Evolutionary conservation across 2,797 vertebrate species (phyloP).

Genomic region (Ataeniobius toweri): DNA sequence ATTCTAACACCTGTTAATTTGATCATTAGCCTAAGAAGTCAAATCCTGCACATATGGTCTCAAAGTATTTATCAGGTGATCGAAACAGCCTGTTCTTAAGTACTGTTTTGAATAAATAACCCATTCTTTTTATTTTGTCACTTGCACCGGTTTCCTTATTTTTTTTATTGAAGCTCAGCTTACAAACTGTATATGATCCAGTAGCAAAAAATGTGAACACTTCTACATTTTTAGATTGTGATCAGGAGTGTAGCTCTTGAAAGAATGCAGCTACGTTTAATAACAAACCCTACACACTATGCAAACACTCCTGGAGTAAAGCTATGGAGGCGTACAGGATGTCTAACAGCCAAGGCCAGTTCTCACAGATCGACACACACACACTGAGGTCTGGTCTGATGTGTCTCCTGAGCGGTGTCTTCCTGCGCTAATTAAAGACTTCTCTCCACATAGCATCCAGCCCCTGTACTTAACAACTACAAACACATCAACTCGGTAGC

Average conservation of each 20-base stretch:
- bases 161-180: background rate
- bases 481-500: slow-evolving; percentile 35
- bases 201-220: background rate
- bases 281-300: slow-evolving; percentile 1
- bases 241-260: background rate
- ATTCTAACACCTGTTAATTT: no score
- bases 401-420: slow-evolving; percentile 71
- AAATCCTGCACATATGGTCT: background rate
- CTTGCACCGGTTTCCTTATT: no score
- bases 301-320: background rate
- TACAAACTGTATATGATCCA: background rate
- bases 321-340: slow-evolving; percentile 25
- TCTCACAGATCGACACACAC: slow-evolving; percentile 14
- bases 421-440: slow-evolving; percentile 84
- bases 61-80: background rate
- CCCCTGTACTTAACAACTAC: slow-evolving; percentile 80
- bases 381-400: slow-evolving; percentile 62
- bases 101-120: no score
- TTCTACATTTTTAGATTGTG: background rate
- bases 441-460: slow-evolving; percentile 51
- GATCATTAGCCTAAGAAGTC: background rate
- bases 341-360: slow-evolving; percentile 17
- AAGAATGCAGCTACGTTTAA: slow-evolving; percentile 6
- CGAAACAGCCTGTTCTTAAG: background rate
- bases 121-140: no score